Conservation (phyloP, 2,113 vertebrate species). For the Proterorhinus semilunaris region DNA sequence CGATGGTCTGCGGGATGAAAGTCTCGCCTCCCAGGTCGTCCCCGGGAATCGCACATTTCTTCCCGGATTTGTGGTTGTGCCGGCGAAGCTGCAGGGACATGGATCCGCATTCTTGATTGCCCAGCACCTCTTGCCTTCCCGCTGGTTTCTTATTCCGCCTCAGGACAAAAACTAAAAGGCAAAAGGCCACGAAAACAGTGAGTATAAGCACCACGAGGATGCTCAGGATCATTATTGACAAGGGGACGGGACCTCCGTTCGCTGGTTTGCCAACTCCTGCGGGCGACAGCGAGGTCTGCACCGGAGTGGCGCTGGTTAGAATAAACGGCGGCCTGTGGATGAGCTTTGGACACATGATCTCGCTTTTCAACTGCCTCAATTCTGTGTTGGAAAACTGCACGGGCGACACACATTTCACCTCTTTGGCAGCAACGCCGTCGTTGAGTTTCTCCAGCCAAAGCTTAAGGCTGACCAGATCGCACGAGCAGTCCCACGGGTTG, state of each 20-base stretch:
- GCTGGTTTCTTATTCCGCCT: conserved; percentile 92
- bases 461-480: conserved; percentile 94
- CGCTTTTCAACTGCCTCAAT: conserved; percentile 91
- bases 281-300: conserved; percentile 82
- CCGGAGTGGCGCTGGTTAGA: conserved; percentile 82
- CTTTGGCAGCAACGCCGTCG: conserved; percentile 90
- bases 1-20: conserved; percentile 97
- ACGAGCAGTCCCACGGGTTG: conserved; percentile 98
- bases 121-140: conserved; percentile 89
- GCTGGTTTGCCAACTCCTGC: conserved; percentile 87
- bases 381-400: conserved; percentile 96
- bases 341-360: conserved; percentile 94
- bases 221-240: conserved; percentile 96
- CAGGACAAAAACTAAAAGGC: conserved; percentile 94
- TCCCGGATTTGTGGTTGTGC: conserved; percentile 86
- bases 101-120: conserved; percentile 88
- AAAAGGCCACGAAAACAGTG: conserved; percentile 97
- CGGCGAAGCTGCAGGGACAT: conserved; percentile 91
- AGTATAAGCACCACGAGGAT: conserved; percentile 96
- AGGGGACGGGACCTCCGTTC: conserved; percentile 91
- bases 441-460: conserved; percentile 94
- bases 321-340: conserved; percentile 86
- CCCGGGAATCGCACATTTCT: conserved; percentile 75
- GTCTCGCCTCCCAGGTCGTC: conserved; percentile 88
- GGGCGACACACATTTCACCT: conserved; percentile 91